phyloP scores from a whole-genome alignment of 1,140 invertebrate species.

The Aphis craccivora region DNA sequence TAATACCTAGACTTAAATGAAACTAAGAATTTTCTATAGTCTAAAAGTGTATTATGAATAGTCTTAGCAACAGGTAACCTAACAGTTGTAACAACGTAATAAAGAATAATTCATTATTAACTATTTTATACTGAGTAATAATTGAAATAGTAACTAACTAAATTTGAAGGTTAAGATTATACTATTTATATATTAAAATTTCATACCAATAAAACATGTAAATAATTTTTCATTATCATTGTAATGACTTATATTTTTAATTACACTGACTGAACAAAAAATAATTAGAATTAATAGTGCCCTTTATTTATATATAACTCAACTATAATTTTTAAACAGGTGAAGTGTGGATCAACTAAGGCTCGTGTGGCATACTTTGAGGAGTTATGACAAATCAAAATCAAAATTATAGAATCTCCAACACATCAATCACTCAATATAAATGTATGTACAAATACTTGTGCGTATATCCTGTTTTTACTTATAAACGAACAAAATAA shows the following conservation, averaged over 20 bases:
- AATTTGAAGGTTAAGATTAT: not conserved
- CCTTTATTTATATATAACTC: not conserved
- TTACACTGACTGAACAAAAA: not conserved
- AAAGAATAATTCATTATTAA: not conserved
- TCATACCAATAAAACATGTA: not conserved
- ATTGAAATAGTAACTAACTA: not conserved
- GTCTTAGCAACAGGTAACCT: too few species aligned
- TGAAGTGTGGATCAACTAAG: slow-evolving; percentile 89
- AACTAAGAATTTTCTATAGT: not conserved
- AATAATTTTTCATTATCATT: not conserved
- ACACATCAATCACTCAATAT: not conserved
- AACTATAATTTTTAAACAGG: slow-evolving; percentile 62
- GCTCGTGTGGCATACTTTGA: slow-evolving; percentile 95
- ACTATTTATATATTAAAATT: not conserved
- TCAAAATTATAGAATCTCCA: slow-evolving; percentile 31
- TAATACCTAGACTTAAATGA: not conserved
- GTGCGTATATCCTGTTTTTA: slow-evolving; percentile 26
- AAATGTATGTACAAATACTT: not conserved
- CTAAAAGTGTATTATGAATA: not conserved
- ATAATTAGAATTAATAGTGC: not conserved
- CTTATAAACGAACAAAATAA: slow-evolving; percentile 38
- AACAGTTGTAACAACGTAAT: not conserved
- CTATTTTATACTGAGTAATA: not conserved
- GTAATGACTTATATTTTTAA: not conserved
- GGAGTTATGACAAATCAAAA: slow-evolving; percentile 72